Evolutionary conservation across 1,140 invertebrate genomes (phyloP), one percentile per base, ranked within the genome.

Genomic region (Colletes latitarsis): DNA sequence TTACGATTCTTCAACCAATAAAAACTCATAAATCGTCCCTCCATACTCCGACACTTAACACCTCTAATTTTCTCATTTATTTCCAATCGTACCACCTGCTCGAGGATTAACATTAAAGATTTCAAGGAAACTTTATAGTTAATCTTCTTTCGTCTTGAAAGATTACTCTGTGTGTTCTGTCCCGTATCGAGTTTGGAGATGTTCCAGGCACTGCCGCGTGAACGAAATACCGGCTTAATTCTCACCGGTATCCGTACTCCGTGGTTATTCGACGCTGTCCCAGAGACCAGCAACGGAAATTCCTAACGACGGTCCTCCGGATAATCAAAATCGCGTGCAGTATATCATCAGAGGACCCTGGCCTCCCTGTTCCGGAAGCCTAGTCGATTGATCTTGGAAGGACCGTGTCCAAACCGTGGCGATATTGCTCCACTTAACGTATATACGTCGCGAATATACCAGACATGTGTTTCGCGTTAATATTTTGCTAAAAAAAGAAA

Each of bases 261-360:
- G 69, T 49, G 70, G 77, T 79, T 73, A 79, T 79, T 73, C 77
- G 70, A 73, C 70, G 52, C 77, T 43, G 41, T 77, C 14, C 49
- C 39, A 52, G 69, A 10, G 57, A 55, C 58, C 69, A 46, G 39
- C 15, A 21, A 52, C 60, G 70, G 70, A 70, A 79, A 79, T 79
- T 79, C 60, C 60, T 79, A 79, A 79, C 77, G 60, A 79, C 60
- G 60, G 68, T 78, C 68, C 58, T 72, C 43, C 19, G 77, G 69
- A 78, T 78, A 78, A 78, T 78, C 77, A 78, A 63, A 78, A 78
- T 41, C 77, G 58, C 62, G 39, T 53, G 53, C 68, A 58, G 60
- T 72, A 46, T 72, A 78, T 63, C 77, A 72, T 78, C 58, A n/a
- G 43, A 64, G 64, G 67, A 15, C n/a, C 3, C 39, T 49, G n/a